Percentiles rank a stretch among this genome's conserved stretches.
phyloP scores from a whole-genome alignment of 2,113 vertebrate species.

The Glareola pratincola region DNA sequence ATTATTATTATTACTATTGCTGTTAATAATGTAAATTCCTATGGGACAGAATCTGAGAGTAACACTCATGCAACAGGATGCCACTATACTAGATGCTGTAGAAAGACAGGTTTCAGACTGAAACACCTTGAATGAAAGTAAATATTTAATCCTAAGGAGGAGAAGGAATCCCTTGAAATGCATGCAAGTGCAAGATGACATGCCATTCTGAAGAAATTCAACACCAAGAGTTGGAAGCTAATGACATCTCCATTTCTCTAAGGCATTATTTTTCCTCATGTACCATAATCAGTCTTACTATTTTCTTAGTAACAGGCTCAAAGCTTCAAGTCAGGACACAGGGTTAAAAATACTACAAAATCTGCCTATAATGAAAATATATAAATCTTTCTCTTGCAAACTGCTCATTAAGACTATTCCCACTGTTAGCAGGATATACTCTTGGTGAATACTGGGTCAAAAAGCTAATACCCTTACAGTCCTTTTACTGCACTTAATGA shows the following conservation, averaged over 20 bases:
- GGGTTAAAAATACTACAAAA: background rate
- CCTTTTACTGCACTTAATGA: background rate
- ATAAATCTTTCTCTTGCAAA: constrained; percentile 5
- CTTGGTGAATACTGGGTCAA: background rate
- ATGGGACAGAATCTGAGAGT: background rate
- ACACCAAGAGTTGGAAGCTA: background rate
- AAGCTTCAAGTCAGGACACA: background rate
- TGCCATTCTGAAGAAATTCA: background rate
- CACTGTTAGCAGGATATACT: background rate
- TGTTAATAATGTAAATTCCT: background rate
- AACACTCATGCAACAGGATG: background rate
- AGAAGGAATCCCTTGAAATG: background rate
- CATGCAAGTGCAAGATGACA: background rate
- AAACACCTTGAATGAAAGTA: background rate
- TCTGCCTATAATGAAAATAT: background rate
- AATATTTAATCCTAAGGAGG: background rate
- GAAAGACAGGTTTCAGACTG: background rate
- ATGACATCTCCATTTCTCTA: background rate
- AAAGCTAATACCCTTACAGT: background rate
- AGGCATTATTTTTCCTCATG: background rate
- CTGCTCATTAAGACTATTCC: background rate
- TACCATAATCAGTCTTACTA: background rate
- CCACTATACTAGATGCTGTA: background rate
- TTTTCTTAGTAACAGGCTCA: background rate
- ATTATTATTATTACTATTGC: background rate